Evolutionary conservation across 2,888 invertebrate species (phyloP).

Genomic region (Neuroscelio doddi): DNA sequence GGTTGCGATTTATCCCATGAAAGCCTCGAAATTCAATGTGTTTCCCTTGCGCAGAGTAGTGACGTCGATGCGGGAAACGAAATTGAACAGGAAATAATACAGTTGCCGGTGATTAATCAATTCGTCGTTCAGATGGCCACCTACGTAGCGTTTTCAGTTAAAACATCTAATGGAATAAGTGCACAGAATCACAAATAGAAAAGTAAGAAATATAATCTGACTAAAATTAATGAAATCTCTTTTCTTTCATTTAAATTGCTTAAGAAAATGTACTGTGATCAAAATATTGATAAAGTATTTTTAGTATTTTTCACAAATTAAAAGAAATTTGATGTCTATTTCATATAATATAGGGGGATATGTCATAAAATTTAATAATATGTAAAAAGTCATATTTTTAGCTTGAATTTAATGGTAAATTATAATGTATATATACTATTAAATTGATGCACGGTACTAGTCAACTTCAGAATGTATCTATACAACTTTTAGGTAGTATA

Average conservation of each 20-base stretch:
- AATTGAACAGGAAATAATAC: slow-evolving; percentile 67
- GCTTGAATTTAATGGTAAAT: too few species aligned
- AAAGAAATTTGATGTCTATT: too few species aligned
- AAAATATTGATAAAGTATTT: too few species aligned
- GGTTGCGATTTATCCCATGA: slow-evolving; percentile 63
- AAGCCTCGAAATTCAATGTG: slow-evolving; percentile 59
- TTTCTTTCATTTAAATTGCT: background rate
- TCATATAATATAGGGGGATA: too few species aligned
- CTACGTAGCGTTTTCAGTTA: slow-evolving; percentile 52
- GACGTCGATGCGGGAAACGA: slow-evolving; percentile 48
- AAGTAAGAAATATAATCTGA: background rate
- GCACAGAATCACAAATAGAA: background rate
- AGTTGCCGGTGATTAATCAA: slow-evolving; percentile 70
- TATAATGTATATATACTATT: too few species aligned
- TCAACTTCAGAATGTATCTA: too few species aligned
- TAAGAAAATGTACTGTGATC: too few species aligned
- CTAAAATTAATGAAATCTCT: slow-evolving; percentile 2
- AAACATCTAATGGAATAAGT: slow-evolving; percentile 9
- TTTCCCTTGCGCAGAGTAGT: slow-evolving; percentile 48
- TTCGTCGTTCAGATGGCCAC: slow-evolving; percentile 56
- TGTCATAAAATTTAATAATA: too few species aligned
- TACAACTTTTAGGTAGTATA: too few species aligned
- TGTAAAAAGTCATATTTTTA: too few species aligned
- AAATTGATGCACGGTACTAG: too few species aligned
- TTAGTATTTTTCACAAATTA: too few species aligned